Percentiles rank a stretch among this genome's conserved stretches.
phyloP scores from a whole-genome alignment of 2,113 vertebrate species.

The Tetrao urogallus region DNA sequence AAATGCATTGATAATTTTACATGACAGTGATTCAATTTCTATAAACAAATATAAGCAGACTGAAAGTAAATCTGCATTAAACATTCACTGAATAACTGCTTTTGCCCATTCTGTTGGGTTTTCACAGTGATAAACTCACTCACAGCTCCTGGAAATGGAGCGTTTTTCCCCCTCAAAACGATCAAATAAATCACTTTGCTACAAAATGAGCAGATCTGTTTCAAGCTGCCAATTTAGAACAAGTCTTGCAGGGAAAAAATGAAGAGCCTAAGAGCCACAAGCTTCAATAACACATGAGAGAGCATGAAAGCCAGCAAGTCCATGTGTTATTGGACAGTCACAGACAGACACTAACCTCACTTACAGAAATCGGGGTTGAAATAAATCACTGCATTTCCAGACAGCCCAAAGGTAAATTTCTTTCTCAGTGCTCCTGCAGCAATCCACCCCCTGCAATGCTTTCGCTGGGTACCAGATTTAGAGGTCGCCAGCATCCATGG shows the following conservation, averaged over 20 bases:
- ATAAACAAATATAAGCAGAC: neutral
- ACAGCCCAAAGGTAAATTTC: neutral
- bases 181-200: neutral
- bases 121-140: slow-evolving; percentile 42
- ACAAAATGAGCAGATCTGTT: slow-evolving; percentile 23
- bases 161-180: neutral
- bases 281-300: slow-evolving; percentile 83
- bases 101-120: slow-evolving; percentile 1
- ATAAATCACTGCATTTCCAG: neutral
- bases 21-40: neutral
- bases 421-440: neutral
- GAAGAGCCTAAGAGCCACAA: slow-evolving; percentile 74
- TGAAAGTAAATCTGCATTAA: neutral
- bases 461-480: neutral
- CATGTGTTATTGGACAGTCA: slow-evolving; percentile 83
- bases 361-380: slow-evolving; percentile 68
- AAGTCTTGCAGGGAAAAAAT: slow-evolving; percentile 39
- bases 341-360: slow-evolving; percentile 88
- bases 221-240: slow-evolving; percentile 47
- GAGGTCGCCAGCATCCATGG: neutral
- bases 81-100: neutral
- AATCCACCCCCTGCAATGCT: neutral
- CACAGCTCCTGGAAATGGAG: neutral
- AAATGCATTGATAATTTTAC: neutral
- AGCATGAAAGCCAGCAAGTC: slow-evolving; percentile 76